Base-by-base conservation (phyloP, 2,888 invertebrate species). In the Drosophila robusta region DNA sequence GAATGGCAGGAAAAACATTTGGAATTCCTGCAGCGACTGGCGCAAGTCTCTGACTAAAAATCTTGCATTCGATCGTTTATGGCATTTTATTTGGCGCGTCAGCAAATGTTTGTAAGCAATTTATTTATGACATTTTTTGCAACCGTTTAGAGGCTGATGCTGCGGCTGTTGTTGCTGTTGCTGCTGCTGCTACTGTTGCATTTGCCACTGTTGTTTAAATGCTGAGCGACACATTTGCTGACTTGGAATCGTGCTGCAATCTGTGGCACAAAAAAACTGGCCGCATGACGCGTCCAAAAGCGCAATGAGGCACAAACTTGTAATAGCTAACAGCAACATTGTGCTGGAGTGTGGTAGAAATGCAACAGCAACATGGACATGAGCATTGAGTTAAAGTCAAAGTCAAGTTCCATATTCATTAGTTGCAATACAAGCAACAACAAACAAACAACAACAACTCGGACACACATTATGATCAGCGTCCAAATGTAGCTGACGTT, bases 361-460 rank as follows among this genome's bases (percentile, higher is more conserved):
- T 52, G 57, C 58, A 51, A 46, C 34, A 38, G 68, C 70, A 68
- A 68, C 65, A 77, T 65, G 74, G 71, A 81, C 81, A 83, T 86
- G 78, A 55, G 55, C 89, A 79, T 67, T 44, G 67, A 64, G 63
- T 42, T 76, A 84, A 80, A 85, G 85, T 81, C 86, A 88, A 90
- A 86, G 90, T 80, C 90, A 89, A 90, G 90, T 90, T 90, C 90
- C 90, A 90, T 90, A 91, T 90, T 90, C 89, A 90, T 90, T 91
- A 89, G 85, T 81, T 75, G 64, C 72, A 78, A 71, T 57, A 75
- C 60, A 66, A 67, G 50, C 50, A 62, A 45, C 68, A 74, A 47
- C 67, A 24, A 36, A 14, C 22, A 11, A 52, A 49, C 42, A 52
- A 9, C 47, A 36, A 16, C 50, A 39, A 29, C 29, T 52, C 18